Evolutionary conservation across 1,140 invertebrate species (phyloP).

Genomic region (Drosophila murphyi): DNA sequence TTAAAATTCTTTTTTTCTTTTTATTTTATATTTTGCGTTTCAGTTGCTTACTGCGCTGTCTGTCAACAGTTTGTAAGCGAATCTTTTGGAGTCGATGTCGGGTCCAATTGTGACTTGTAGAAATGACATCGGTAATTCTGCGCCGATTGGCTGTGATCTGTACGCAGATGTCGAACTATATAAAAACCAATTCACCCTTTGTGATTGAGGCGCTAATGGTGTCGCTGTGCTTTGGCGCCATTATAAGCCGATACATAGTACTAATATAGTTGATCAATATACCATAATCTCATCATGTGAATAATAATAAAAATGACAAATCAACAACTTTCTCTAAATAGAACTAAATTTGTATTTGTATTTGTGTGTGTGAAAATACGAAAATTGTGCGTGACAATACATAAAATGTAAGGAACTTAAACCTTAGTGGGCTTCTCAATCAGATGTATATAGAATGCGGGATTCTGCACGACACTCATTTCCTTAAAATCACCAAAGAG

Average conservation of each 20-base stretch:
- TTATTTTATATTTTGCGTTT: slow-evolving; percentile 4
- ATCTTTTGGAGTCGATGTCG: slow-evolving; percentile 39
- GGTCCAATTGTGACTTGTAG: slow-evolving; percentile 7
- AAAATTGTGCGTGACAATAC: slow-evolving; percentile 41
- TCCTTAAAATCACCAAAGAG: slow-evolving; percentile 93
- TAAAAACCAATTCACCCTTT: slow-evolving; percentile 68
- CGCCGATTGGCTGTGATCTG: slow-evolving; percentile 52
- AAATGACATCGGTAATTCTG: slow-evolving; percentile 62
- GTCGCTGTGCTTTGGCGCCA: slow-evolving; percentile 64
- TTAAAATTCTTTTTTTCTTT: slow-evolving; percentile 2
- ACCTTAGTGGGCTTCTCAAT: slow-evolving; percentile 87
- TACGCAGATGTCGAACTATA: slow-evolving; percentile 64
- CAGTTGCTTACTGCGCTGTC: not conserved
- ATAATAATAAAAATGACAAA: slow-evolving; percentile 17
- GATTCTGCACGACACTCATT: slow-evolving; percentile 86
- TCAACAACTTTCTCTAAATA: slow-evolving; percentile 38
- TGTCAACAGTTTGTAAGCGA: slow-evolving; percentile 46
- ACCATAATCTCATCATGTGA: slow-evolving; percentile 22
- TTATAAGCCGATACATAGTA: slow-evolving; percentile 65
- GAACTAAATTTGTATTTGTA: slow-evolving; percentile 43
- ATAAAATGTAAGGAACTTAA: slow-evolving; percentile 46
- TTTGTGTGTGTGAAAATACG: slow-evolving; percentile 42
- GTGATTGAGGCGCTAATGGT: slow-evolving; percentile 74
- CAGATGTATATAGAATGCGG: slow-evolving; percentile 94
- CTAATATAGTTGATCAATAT: slow-evolving; percentile 24